Conservation (phyloP, 2,113 vertebrate genomes). For the Hyaena hyaena region DNA sequence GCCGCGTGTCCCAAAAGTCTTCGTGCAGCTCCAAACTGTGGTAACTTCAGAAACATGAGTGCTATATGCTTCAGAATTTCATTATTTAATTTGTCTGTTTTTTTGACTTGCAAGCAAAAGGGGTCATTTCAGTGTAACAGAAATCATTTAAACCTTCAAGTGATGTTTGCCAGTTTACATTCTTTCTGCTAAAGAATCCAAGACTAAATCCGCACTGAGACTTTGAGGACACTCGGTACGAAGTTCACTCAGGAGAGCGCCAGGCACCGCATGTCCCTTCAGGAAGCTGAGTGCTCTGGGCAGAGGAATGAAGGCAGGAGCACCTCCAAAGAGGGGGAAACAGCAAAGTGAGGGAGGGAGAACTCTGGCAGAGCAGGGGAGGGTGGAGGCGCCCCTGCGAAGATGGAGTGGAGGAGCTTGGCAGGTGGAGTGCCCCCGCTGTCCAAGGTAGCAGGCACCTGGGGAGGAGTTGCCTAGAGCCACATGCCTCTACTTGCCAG, state of each 20-base stretch:
- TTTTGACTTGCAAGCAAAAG: neutral
- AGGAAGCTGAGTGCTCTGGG: neutral
- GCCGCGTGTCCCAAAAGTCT: neutral
- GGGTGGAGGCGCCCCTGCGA: neutral
- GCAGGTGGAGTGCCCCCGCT: neutral
- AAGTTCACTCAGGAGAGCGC: neutral
- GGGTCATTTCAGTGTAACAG: neutral
- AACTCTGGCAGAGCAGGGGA: neutral
- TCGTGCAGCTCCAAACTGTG: neutral
- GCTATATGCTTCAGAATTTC: neutral
- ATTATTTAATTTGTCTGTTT: neutral
- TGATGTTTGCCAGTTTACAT: neutral
- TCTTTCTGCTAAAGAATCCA: neutral
- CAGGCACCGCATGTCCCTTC: neutral
- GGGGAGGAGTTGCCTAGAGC: neutral
- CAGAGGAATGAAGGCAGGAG: neutral
- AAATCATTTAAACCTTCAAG: neutral
- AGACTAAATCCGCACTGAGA: neutral
- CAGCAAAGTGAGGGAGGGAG: neutral
- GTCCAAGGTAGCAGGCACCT: constrained; percentile 44
- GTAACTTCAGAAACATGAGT: neutral
- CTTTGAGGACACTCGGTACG: neutral
- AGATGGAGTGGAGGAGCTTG: neutral
- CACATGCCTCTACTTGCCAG: constrained; percentile 78
- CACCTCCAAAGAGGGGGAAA: neutral